Conservation (phyloP, 2,113 vertebrate species). For the Dendropsophus ebraccatus region DNA sequence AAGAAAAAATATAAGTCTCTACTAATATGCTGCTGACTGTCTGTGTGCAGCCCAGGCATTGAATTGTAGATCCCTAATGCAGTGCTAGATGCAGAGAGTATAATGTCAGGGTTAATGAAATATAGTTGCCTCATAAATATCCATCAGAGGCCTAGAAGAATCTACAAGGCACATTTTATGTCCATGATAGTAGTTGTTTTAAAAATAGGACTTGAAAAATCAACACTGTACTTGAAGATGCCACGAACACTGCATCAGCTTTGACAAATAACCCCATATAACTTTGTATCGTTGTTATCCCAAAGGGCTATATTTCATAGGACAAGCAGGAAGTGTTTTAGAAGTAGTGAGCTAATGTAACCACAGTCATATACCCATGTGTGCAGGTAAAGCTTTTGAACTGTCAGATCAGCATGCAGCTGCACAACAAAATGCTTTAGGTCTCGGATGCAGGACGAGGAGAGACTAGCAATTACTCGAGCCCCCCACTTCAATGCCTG, state of each 20-base stretch:
- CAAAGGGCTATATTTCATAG: constrained; percentile 17
- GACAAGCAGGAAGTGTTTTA: constrained; percentile 19
- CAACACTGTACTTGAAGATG: neutral
- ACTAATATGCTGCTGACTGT: too few relatives aligned
- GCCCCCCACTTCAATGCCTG: neutral
- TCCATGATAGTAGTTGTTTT: neutral
- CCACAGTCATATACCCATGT: constrained; percentile 26
- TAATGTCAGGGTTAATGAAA: neutral
- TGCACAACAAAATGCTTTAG: constrained; percentile 21
- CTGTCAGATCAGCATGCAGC: constrained; percentile 36
- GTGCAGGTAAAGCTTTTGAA: constrained; percentile 29
- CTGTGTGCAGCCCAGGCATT: too few relatives aligned
- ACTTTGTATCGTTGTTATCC: neutral
- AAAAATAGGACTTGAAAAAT: neutral
- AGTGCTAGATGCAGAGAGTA: neutral
- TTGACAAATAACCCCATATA: constrained; percentile 11
- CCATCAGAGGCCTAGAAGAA: neutral
- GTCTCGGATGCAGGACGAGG: neutral
- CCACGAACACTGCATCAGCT: neutral
- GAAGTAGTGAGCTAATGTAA: constrained; percentile 2
- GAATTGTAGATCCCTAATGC: neutral
- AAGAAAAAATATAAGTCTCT: too few relatives aligned
- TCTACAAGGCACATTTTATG: neutral
- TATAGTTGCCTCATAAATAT: neutral
- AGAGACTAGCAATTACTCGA: neutral